Base-by-base conservation (phyloP, 2,113 vertebrate genomes). In the Sylvilagus bachmani region DNA sequence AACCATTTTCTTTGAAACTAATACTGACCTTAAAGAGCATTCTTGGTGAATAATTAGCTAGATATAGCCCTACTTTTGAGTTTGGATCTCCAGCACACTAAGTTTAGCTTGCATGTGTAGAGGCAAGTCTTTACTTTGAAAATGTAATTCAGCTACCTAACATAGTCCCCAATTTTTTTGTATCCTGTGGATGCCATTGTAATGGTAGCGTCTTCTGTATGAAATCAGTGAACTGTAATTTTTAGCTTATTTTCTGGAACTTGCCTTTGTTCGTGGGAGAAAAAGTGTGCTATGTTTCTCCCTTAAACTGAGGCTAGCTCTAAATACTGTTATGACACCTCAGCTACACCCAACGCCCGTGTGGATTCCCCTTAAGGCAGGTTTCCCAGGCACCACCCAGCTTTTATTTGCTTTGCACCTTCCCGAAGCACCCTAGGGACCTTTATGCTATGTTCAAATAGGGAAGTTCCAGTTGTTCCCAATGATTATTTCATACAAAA, bases 41-140 rank as follows among this genome's bases (percentile, higher is more conserved):
- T 92, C 77, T 97, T 38, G 25, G 25, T 94, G 91, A 95, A 97
- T 96, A 73, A 93, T 92, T 96, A 96, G 62, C 64, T 92, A 93
- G 81, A 44, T 55, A 29, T n/a, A 31, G 22, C 38, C 91, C 95
- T 70, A n/a, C 86, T 75, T 87, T 93, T 92, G 62, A 96, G 67
- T 94, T 84, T 85, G 84, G 55, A 80, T 95, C 84, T 70, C 69
- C 73, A 24, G 21, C 64, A 49, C 9, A 75, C 49, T 64, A 62
- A 86, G 31, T 73, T 6, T 78, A 93, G 51, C 55, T 84, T 91
- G 80, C 19, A 79, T 55, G 19, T 66, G 64, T 75, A 77, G 27
- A 90, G 62, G 51, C 58, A 91, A 58, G 36, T 90, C 64, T 90
- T 80, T 84, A 92, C 75, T 96, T 94, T 27, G 62, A 74, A 86